These are phyloP conservation scores for Tenebrio molitor DNA, from an alignment of 1,140 invertebrate genomes.

Conservation along the genomic window DNA sequence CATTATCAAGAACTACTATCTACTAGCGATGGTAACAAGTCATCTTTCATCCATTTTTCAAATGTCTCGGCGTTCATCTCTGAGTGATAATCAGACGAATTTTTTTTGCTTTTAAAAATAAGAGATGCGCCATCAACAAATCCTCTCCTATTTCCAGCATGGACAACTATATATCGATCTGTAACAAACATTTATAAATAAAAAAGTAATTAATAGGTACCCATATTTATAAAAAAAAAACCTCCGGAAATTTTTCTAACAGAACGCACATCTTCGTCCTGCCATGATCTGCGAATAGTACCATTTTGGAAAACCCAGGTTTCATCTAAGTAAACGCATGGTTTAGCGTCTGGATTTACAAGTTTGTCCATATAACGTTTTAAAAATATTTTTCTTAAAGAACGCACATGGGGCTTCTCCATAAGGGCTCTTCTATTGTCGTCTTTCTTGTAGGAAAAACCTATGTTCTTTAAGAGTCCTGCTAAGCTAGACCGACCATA, in stretches of 20 bases:
- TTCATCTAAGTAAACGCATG: slow-evolving; percentile 25
- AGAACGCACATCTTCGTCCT: background rate
- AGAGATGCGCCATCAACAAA: background rate
- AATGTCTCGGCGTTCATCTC: too few relatives aligned
- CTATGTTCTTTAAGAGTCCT: background rate
- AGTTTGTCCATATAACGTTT: background rate
- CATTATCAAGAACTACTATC: background rate
- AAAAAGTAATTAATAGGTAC: background rate
- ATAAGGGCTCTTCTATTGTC: background rate
- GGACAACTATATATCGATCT: background rate
- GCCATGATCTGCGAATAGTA: slow-evolving; percentile 7
- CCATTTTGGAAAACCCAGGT: slow-evolving; percentile 26
- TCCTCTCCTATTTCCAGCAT: background rate
- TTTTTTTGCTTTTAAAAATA: background rate
- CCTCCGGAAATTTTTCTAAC: slow-evolving; percentile 1
- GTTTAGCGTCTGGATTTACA: background rate
- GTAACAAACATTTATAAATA: background rate
- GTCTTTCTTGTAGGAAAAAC: too few relatives aligned
- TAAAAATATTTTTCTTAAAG: background rate
- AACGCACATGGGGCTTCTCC: background rate
- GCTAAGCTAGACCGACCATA: background rate
- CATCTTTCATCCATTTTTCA: background rate
- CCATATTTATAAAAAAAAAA: too few relatives aligned
- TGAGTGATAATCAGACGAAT: too few relatives aligned
- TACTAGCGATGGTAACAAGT: background rate